Evolutionary conservation across 92 coral and sea anemone genomes (phyloP).

Genomic region (Hydrozoanthus gracilis): DNA sequence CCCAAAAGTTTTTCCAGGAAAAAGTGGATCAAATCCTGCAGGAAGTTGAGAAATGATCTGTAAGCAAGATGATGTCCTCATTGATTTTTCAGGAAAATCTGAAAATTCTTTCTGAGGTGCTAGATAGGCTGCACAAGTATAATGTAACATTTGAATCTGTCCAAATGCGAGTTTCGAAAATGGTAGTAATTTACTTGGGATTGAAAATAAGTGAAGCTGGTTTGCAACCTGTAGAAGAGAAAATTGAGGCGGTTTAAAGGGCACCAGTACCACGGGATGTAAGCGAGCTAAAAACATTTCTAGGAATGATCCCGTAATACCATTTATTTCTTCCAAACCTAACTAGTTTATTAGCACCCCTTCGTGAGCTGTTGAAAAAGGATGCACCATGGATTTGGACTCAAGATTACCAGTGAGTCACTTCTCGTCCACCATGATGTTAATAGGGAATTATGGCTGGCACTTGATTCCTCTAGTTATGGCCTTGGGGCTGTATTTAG

Average conservation of each 20-base stretch:
- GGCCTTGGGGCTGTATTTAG: conserved; percentile 6
- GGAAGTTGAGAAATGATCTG: conserved; percentile 56
- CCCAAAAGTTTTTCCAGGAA: conserved; percentile 58
- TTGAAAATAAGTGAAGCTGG: conserved; percentile 62
- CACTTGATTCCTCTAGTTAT: conserved; percentile 11
- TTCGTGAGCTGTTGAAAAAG: conserved; percentile 58
- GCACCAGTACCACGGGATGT: conserved; percentile 69
- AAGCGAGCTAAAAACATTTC: conserved; percentile 64
- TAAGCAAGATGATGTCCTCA: conserved; percentile 55
- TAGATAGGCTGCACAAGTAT: conserved; percentile 43
- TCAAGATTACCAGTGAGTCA: conserved; percentile 29
- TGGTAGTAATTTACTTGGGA: conserved; percentile 69
- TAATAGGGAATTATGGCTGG: neutral
- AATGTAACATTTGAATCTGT: conserved; percentile 42
- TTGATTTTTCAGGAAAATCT: conserved; percentile 44
- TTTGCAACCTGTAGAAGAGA: conserved; percentile 71
- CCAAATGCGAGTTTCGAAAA: conserved; percentile 62
- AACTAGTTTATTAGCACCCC: conserved; percentile 63
- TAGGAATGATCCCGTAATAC: conserved; percentile 68
- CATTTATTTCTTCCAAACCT: conserved; percentile 61
- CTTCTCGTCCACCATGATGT: neutral
- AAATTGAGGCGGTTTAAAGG: conserved; percentile 58
- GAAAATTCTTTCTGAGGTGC: conserved; percentile 46
- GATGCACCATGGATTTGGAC: conserved; percentile 50
- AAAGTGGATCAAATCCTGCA: conserved; percentile 58